A percentile compares a stretch with the other conserved stretches of the same genome.
phyloP scores from a whole-genome alignment of 1,140 invertebrate species.

The Dinoponera quadriceps region DNA sequence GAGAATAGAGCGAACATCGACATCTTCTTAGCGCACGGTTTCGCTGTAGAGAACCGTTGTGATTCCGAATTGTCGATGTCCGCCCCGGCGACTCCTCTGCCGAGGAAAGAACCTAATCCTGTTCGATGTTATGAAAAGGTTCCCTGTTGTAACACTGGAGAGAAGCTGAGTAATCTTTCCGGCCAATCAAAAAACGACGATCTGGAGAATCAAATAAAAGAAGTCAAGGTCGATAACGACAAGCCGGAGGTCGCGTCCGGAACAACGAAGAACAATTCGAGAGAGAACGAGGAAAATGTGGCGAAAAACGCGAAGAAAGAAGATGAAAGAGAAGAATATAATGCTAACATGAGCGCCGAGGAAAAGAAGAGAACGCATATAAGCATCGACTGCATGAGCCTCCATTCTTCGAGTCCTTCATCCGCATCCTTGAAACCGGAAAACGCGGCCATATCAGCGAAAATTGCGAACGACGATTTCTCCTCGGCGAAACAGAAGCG shows the following conservation, averaged over 20 bases:
- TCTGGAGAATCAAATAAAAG: not conserved
- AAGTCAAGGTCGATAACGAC: not conserved
- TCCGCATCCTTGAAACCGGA: constrained; percentile 32
- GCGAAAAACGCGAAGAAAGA: not conserved
- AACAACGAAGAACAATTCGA: not conserved
- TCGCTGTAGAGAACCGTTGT: constrained; percentile 79
- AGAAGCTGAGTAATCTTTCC: no score
- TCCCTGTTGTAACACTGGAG: no score
- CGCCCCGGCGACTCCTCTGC: constrained; percentile 14
- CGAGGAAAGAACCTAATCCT: not conserved
- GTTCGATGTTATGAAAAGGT: not conserved
- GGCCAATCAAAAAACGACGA: no score
- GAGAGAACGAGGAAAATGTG: not conserved
- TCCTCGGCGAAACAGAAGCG: constrained; percentile 77
- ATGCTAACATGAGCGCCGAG: not conserved
- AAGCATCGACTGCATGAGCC: constrained; percentile 35
- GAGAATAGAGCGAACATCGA: constrained; percentile 86
- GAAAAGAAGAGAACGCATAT: constrained; percentile 32
- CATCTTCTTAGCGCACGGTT: constrained; percentile 85
- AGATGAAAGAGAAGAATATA: not conserved
- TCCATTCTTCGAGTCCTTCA: constrained; percentile 1
- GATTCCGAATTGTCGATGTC: constrained; percentile 77
- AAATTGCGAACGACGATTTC: constrained; percentile 61
- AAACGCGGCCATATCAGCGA: not conserved
- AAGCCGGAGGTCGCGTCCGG: not conserved